Base-by-base conservation (phyloP, 2,888 invertebrate species). In the Diloba caeruleocephala region DNA sequence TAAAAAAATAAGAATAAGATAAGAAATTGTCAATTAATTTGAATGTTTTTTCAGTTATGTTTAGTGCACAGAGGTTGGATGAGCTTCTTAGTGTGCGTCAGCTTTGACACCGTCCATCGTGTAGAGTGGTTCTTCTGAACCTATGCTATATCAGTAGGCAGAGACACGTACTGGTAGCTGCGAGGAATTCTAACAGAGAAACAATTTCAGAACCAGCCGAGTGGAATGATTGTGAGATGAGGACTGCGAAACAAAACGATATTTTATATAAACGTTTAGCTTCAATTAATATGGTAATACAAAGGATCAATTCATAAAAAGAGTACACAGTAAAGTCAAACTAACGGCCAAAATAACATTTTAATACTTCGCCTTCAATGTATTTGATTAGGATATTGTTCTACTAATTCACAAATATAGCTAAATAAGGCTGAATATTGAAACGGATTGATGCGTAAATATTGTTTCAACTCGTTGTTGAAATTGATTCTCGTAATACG, bases 141-240 rank as follows among this genome's bases (percentile, higher is more conserved):
- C 7, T 0, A 10, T 4, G 1, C 5, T 19, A 5, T 19, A 5
- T 3, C 19, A 19, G 3, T 4, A 7, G 21, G 21, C 6, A 21
- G 21, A 7, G 5, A n/a, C n/a, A n/a, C n/a, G n/a, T 4, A 21
- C 5, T 21, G n/a, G 45, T 14, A 32, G 32, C 26, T 31, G 12
- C 38, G 21, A 48, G 31, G 23, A 54, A 29, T 62, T 54, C 28
- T 60, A 55, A 60, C 36, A 48, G 43, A 54, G 56, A 34, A 31
- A 45, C 45, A 48, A 10, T 60, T 54, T 39, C 31, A 43, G 33
- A 28, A 12, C 15, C 26, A 48, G 13, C 31, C 19, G 32, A 54
- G 43, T 10, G 31, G 23, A 63, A 48, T 41, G 31, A 55, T 28
- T 13, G 23, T 36, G 21, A 36, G 15, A 26, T 28, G 25, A 10